A percentile compares a stretch with the other conserved stretches of the same genome.
Conservation (phyloP, 2,797 vertebrate species). For the Centropyge bicolor region DNA sequence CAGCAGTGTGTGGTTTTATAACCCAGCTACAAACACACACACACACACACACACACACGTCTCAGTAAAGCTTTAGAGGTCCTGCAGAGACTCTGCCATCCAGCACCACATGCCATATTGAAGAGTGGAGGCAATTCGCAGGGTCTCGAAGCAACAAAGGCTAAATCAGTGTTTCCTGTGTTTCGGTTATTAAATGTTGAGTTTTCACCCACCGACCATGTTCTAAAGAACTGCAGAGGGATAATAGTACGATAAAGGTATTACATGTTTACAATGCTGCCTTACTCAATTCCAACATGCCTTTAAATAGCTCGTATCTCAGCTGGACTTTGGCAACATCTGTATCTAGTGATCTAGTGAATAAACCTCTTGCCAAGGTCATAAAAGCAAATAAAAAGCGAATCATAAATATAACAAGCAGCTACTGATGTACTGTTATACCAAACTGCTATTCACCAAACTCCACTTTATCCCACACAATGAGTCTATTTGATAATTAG, state of each 20-base stretch:
- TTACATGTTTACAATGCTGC: not conserved
- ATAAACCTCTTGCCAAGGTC: not conserved
- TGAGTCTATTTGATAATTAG: not conserved
- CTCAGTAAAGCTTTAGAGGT: not conserved
- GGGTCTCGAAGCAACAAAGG: not conserved
- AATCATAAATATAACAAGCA: constrained; percentile 12
- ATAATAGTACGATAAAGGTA: not conserved
- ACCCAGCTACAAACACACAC: not conserved
- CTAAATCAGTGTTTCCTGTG: not conserved
- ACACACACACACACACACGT: not conserved
- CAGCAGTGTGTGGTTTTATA: not conserved
- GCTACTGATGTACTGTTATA: not conserved
- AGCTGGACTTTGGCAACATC: constrained; percentile 42
- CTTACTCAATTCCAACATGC: not conserved
- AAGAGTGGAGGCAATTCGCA: not conserved
- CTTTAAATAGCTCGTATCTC: constrained; percentile 22
- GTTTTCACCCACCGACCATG: not conserved
- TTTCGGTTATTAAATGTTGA: not conserved
- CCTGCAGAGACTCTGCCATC: not conserved
- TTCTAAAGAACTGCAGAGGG: not conserved
- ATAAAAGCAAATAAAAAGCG: constrained; percentile 15
- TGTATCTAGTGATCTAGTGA: constrained; percentile 2
- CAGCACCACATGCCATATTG: not conserved
- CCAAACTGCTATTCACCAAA: too few species aligned
- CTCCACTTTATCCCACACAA: not conserved